Evolutionary conservation across 2,888 invertebrate genomes (phyloP), one percentile per base, ranked within the genome.

Genomic region (Meta bourneti): DNA sequence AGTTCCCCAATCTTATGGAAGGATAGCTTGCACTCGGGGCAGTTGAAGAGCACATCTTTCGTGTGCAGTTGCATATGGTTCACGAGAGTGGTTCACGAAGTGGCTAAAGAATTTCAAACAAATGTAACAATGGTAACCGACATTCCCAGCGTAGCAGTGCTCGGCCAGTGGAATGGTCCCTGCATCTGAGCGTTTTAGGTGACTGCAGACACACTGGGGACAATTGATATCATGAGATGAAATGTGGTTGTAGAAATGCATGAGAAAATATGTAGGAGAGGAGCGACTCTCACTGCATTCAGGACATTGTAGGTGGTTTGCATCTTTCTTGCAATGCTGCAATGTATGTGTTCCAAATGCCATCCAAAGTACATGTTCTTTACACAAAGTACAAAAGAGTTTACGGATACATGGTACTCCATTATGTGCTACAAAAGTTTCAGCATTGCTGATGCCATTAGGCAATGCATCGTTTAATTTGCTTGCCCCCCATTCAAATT

Each of bases 1-100:
- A 93, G 72, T 51, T 93, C 91, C 2, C 89, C 93, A n/a, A 89
- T 79, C 19, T 91, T 91, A 2, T 82, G 77, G 69, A 93, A 93
- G 1, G 86, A 71, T 9, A 89, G 90, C 7, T 11, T 34, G 54
- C 93, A 93, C n/a, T 83, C 84, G 5, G 13, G 7, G n/a, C 92
- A 92, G 9, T 34, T 49, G 54, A 87, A 93, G 0, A 90, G 92
- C 70, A 78, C 79, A 8, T 93, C 92, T 51, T 87, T 81, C 5
- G 90, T 71, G 51, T 93, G 93, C 13, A 86, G 54, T 9, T 90
- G 69, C 87, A 93, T 88, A 51, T 93, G 93, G 20, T 87, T 80
- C 6, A 90, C 48, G 8, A 93, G 61, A 7, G 90, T 13, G 75
- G 78, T n/a, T n/a, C n/a, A n/a, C n/a, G 7, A 16, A 51, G 13